Base-by-base conservation (phyloP, 2,888 invertebrate species). In the Monopis laevigella region DNA sequence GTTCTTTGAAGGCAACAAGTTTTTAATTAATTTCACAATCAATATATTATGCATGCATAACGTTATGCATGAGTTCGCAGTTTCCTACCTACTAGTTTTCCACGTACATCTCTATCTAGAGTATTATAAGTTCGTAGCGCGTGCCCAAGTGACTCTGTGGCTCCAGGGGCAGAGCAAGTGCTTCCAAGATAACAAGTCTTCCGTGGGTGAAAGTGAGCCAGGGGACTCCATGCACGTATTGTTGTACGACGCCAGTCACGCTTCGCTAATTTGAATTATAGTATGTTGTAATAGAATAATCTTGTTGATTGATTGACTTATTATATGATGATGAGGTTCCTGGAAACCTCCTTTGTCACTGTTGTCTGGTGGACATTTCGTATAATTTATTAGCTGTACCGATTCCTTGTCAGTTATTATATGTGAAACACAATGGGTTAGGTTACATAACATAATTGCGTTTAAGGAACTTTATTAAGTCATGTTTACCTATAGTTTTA, bases 261-360 rank as follows among this genome's bases (percentile, higher is more conserved):
- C 62, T 70, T 47, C 52, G 60, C 59, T 62, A 62, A 65, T 68
- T 65, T 66, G 58, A 69, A 69, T 66, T 62, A 59, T 58, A 56
- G 59, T 58, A 58, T 62, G 59, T 59, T 55, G 58, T 64, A 66
- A 64, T 64, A 62, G 56, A 63, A 65, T 65, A 66, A 69, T 67
- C 64, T 67, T 48, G 54, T 62, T 70, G 72, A 73, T 70, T 68
- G 69, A 74, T 73, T 58, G 64, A 62, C 61, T 65, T 66, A 46
- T 46, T 46, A 66, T 71, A 62, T 61, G 61, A 64, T 62, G 68
- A 67, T 65, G 65, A 62, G 65, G 62, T 66, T 62, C 64, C 61
- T 62, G 63, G 62, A 64, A 70, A 66, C 61, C 46, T 44, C 56
- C 52, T 62, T 18, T 65, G 66, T 66, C 59, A 62, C 59, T 62